These are phyloP conservation scores for Sinhomidia bicolor DNA, from an alignment of 2,888 invertebrate species.

Conservation along the genomic window DNA sequence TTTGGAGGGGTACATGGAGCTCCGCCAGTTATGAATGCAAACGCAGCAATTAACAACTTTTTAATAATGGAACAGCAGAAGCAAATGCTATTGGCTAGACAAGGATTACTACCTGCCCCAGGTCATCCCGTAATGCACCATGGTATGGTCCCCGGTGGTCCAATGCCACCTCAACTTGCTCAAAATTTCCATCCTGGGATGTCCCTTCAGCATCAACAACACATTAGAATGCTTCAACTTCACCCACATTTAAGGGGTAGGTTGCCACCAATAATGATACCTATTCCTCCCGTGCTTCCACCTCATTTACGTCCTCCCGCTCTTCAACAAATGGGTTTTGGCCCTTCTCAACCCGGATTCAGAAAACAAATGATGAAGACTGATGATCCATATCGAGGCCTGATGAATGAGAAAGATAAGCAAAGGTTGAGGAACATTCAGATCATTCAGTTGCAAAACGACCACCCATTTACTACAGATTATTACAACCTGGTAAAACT, in stretches of 20 bases:
- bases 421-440: conserved; percentile 99
- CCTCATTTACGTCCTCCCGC: conserved; percentile 56
- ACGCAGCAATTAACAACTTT: conserved; percentile 61
- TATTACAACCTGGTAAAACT: conserved; percentile 96
- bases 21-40: conserved; percentile 53
- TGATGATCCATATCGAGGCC: conserved; percentile 83
- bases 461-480: conserved; percentile 97
- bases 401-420: conserved; percentile 97
- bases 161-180: conserved; percentile 70
- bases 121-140: conserved; percentile 59
- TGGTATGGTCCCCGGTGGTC: conserved; percentile 65
- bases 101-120: conserved; percentile 60
- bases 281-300: conserved; percentile 58
- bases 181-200: conserved; percentile 70
- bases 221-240: conserved; percentile 75
- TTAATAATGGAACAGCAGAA: conserved; percentile 69
- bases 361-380: conserved; percentile 71
- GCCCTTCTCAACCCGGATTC: conserved; percentile 36
- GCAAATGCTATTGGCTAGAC: conserved; percentile 65
- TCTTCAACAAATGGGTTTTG: conserved; percentile 52
- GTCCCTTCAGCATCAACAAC: conserved; percentile 74
- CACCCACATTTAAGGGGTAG: conserved; percentile 73
- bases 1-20: conserved; percentile 50
- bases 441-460: conserved; percentile 94
- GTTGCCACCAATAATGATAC: conserved; percentile 71